phyloP scores from a whole-genome alignment of 2,888 invertebrate genomes.

The Drosophila nr. fundita region DNA sequence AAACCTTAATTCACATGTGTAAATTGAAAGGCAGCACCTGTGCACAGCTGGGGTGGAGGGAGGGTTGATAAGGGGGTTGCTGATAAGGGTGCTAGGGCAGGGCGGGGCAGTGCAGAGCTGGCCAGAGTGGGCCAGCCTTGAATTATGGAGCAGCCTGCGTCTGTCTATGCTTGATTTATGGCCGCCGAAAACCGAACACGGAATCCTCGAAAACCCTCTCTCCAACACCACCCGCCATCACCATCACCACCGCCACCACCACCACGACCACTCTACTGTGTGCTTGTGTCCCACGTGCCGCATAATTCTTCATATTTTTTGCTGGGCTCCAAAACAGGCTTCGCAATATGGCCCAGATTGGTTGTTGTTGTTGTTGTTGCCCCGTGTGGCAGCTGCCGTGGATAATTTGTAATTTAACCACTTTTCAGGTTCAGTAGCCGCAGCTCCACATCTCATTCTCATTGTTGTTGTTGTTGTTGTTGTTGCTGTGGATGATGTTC shows the following conservation, averaged over 20 bases:
- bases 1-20: conserved; percentile 79
- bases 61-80: conserved; percentile 4
- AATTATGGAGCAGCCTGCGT: conserved; percentile 74
- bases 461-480: conserved; percentile 30
- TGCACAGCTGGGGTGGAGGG: conserved; percentile 23
- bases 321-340: conserved; percentile 64
- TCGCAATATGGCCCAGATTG: conserved; percentile 46
- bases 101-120: background rate
- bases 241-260: background rate
- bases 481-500: conserved; percentile 45
- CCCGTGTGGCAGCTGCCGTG: conserved; percentile 73
- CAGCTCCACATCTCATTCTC: conserved; percentile 44
- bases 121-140: conserved; percentile 36
- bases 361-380: conserved; percentile 42
- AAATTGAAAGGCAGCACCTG: conserved; percentile 82
- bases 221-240: background rate
- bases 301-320: conserved; percentile 77
- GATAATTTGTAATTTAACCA: conserved; percentile 85
- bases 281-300: conserved; percentile 67
- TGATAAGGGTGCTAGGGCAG: conserved; percentile 23
- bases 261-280: background rate
- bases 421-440: conserved; percentile 85
- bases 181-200: conserved; percentile 19
- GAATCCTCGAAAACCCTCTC: background rate
- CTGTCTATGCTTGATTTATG: conserved; percentile 80